These are phyloP conservation scores for Drosophila leonis DNA, from an alignment of 2,888 invertebrate genomes.

Conservation along the genomic window DNA sequence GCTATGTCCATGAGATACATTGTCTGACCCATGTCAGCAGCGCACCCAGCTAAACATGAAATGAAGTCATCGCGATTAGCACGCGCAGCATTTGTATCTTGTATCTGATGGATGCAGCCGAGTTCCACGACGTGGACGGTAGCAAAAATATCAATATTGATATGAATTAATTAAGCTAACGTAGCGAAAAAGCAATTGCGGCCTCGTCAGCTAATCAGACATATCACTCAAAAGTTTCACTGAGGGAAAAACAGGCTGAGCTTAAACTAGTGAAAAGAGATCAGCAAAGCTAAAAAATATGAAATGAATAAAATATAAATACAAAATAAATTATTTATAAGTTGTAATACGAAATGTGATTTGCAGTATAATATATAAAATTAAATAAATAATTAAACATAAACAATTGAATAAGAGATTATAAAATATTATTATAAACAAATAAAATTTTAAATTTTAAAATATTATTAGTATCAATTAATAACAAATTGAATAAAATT, in stretches of 20 bases:
- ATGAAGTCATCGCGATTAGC: constrained; percentile 80
- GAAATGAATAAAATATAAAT: not conserved
- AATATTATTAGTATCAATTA: not conserved
- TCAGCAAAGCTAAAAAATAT: not conserved
- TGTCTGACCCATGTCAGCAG: constrained; percentile 63
- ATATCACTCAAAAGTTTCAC: constrained; percentile 1
- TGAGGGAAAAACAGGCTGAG: not conserved
- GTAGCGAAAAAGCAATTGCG: constrained; percentile 34
- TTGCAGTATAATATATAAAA: not conserved
- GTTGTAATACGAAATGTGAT: not conserved
- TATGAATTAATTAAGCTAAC: constrained; percentile 50
- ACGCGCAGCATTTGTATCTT: constrained; percentile 44
- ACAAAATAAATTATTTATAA: not conserved
- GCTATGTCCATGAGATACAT: constrained; percentile 58
- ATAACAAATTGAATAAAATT: not conserved
- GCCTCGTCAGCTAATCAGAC: constrained; percentile 14
- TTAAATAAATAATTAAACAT: not conserved
- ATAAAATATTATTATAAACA: not conserved
- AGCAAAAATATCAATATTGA: constrained; percentile 42
- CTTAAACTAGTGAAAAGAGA: too few relatives aligned
- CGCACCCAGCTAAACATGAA: constrained; percentile 53
- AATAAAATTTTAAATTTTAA: not conserved
- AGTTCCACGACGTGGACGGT: constrained; percentile 23
- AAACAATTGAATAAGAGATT: not conserved
- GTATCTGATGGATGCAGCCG: constrained; percentile 59